Conservation (phyloP, 2,888 invertebrate species). For the Osedax frankpressi region DNA sequence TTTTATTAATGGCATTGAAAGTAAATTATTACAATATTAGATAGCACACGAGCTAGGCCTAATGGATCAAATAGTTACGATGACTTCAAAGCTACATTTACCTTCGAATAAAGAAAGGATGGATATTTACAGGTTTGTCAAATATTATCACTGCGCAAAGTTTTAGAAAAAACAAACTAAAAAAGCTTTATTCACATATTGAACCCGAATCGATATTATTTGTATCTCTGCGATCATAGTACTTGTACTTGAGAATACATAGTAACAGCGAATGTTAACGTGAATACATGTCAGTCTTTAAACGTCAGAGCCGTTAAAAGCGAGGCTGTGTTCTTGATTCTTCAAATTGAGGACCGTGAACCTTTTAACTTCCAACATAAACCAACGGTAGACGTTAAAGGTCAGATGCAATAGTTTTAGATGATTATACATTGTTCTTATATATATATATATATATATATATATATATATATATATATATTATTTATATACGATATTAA, state of each 20-base stretch:
- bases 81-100: conserved; percentile 30
- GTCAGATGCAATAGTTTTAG: conserved; percentile 23
- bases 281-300: too few species aligned
- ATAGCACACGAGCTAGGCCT: conserved; percentile 32
- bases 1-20: too few species aligned
- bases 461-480: too few species aligned
- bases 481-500: too few species aligned
- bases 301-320: conserved; percentile 28
- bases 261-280: too few species aligned
- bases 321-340: conserved; percentile 33
- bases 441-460: neutral
- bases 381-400: conserved; percentile 30
- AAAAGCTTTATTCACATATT: too few species aligned
- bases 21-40: too few species aligned
- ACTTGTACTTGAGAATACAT: too few species aligned
- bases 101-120: conserved; percentile 22
- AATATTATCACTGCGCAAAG: neutral
- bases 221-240: too few species aligned
- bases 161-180: too few species aligned
- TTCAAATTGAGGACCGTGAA: conserved; percentile 31
- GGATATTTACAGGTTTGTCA: conserved; percentile 27
- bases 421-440: neutral
- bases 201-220: too few species aligned
- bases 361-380: conserved; percentile 26
- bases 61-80: conserved; percentile 34